Evolutionary conservation across 2,113 vertebrate genomes (phyloP), one percentile per base, ranked within the genome.

Genomic region (Manacus vitellinus): DNA sequence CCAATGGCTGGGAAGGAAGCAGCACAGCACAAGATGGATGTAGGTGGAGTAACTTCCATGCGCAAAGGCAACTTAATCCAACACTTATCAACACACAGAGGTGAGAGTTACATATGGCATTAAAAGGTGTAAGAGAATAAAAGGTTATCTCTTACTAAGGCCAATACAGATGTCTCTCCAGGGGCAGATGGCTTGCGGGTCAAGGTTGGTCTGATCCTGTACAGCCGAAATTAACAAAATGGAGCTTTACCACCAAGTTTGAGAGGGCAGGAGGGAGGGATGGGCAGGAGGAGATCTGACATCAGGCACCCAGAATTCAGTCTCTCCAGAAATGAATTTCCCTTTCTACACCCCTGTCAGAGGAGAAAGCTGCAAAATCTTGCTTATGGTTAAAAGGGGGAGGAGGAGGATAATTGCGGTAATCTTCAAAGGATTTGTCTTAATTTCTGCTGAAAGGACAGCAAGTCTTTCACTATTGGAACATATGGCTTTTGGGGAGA

Each of bases 401-500:
- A 77, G 55, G 27, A 92, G n/a, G 37, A 94, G 5, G 14, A 55
- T 65, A 96, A 80, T 9, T 95, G 93, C 8, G 11, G 51, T 88
- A 82, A 93, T 71, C 89, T 83, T 84, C 70, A 92, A 92, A 97
- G 82, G 85, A 93, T 93, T 96, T 96, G 77, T 77, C 85, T 81
- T 68, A 83, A 94, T 90, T 96, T 96, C 56, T 91, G 56, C 79
- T 87, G 62, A 88, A 95, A 94, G 85, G 35, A 87, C 31, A 91
- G 87, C 46, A 94, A 61, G 76, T 47, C 72, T 86, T 82, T 71
- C 49, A 11, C 27, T 90, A 73, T 94, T 92, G 93, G 80, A 96
- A 96, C 91, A 92, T 43, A 74, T 73, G 30, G 30, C 58, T 85
- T 92, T 66, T 44, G 63, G 44, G 86, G 63, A 93, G 68, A 86